Conservation (phyloP, 2,113 vertebrate genomes). For the Dicerorhinus sumatrensis region DNA sequence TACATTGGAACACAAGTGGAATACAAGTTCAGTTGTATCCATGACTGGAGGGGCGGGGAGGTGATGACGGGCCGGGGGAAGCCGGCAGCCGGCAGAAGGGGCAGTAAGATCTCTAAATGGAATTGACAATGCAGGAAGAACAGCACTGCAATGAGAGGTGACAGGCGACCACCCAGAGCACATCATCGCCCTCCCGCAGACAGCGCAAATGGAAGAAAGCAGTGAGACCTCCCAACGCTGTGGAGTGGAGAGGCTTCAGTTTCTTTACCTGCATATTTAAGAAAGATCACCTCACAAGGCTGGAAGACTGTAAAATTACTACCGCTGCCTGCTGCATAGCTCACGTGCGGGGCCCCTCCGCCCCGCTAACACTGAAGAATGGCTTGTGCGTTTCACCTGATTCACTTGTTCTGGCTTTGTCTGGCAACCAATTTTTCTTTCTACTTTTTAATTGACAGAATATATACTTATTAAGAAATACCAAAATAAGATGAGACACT, state of each 20-base stretch:
- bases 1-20: too few relatives aligned
- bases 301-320: background rate
- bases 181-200: too few relatives aligned
- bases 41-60: too few relatives aligned
- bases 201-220: too few relatives aligned
- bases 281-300: background rate
- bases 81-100: too few relatives aligned
- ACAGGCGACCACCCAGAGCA: background rate
- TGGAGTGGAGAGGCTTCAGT: background rate
- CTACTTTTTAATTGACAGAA: background rate
- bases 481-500: background rate
- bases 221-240: background rate
- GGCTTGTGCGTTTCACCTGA: too few relatives aligned
- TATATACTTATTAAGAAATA: background rate
- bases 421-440: too few relatives aligned
- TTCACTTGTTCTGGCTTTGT: too few relatives aligned
- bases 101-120: too few relatives aligned
- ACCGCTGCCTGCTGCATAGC: accelerated
- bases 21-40: accelerated
- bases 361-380: background rate
- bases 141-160: background rate
- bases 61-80: background rate
- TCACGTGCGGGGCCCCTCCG: accelerated
- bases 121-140: too few relatives aligned
- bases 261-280: background rate